A percentile compares a stretch with the other conserved stretches of the same genome.
Evolutionary conservation across 1,140 invertebrate genomes (phyloP).

Genomic region (Marisa cornuarietis): DNA sequence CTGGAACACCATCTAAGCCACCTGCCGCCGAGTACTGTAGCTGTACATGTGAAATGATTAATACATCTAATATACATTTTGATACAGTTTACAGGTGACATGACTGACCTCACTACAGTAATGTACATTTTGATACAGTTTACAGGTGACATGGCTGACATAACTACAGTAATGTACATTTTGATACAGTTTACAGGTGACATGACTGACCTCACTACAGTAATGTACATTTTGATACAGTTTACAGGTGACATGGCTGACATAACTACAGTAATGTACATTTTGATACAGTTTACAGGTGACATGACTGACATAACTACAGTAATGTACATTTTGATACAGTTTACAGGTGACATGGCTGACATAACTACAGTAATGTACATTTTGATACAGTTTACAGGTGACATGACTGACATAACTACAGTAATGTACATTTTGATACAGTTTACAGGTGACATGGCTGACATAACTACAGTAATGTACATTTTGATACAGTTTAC

Average conservation of each 20-base stretch:
- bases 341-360: background rate
- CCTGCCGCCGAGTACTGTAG: no score
- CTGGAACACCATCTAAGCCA: background rate
- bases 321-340: slow-evolving; percentile 10
- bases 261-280: background rate
- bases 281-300: slow-evolving; percentile 1
- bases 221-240: slow-evolving; percentile 11
- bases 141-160: background rate
- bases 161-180: background rate
- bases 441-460: background rate
- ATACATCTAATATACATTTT: slow-evolving; percentile 16
- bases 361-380: background rate
- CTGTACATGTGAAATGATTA: background rate
- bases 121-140: no score
- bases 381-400: background rate
- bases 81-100: background rate
- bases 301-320: background rate
- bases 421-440: slow-evolving; percentile 7
- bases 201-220: background rate
- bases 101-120: background rate
- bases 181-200: background rate
- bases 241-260: background rate
- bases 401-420: background rate
- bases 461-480: background rate
- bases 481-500: slow-evolving; percentile 1